A percentile compares a stretch with the other conserved stretches of the same genome.
These are phyloP conservation scores for Hylia prasina DNA, from an alignment of 2,113 vertebrate species.

Conservation along the genomic window DNA sequence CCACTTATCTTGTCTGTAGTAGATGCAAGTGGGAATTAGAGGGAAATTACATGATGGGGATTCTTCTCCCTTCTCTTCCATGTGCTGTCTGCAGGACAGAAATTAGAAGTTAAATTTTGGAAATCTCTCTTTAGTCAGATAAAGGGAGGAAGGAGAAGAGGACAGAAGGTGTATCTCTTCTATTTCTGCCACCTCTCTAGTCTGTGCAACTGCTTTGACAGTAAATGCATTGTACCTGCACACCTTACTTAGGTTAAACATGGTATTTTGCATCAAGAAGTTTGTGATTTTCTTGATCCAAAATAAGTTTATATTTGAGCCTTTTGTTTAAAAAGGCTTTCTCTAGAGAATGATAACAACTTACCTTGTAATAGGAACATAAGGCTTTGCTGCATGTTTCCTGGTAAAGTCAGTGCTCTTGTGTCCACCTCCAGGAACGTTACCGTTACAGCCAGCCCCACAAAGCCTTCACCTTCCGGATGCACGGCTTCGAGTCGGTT, in stretches of 20 bases:
- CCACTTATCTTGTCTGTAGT: background rate
- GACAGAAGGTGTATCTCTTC: background rate
- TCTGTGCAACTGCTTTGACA: background rate
- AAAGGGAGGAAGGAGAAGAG: background rate
- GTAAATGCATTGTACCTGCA: background rate
- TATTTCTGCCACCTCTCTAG: background rate
- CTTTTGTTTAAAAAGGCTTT: background rate
- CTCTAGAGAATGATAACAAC: background rate
- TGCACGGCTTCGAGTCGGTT: constrained; percentile 97
- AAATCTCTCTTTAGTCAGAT: background rate
- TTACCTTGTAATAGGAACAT: background rate
- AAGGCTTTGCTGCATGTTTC: background rate
- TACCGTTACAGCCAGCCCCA: constrained; percentile 96
- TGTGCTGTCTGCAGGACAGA: background rate
- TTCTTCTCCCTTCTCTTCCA: background rate
- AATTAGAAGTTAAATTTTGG: background rate
- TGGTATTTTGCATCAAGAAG: background rate
- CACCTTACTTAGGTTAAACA: background rate
- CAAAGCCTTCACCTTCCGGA: constrained; percentile 95
- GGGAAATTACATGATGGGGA: background rate
- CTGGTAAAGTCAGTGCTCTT: background rate
- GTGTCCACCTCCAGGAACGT: constrained; percentile 79
- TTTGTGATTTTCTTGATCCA: background rate
- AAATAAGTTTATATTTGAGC: background rate
- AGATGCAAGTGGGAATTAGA: background rate